A percentile compares a stretch with the other conserved stretches of the same genome.
Evolutionary conservation across 2,888 invertebrate species (phyloP).

Genomic region (Eupithecia subfuscata): DNA sequence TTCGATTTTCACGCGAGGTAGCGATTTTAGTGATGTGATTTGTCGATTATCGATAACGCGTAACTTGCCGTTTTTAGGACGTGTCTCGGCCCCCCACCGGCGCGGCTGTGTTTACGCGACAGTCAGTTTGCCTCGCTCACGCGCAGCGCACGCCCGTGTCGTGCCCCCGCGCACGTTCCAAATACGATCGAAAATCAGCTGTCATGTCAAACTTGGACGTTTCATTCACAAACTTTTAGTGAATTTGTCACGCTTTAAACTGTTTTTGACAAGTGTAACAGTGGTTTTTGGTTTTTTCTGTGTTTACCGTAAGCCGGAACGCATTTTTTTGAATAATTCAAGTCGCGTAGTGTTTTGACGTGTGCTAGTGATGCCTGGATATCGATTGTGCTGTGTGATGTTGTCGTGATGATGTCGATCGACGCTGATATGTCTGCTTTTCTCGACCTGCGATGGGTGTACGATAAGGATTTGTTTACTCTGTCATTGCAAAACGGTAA

Average conservation of each 20-base stretch:
- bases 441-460: conserved; percentile 80
- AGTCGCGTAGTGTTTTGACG: conserved; percentile 51
- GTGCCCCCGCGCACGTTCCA: conserved; percentile 64
- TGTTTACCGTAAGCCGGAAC: conserved; percentile 51
- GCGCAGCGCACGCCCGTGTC: conserved; percentile 66
- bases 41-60: conserved; percentile 71
- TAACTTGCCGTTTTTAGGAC: conserved; percentile 69
- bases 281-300: conserved; percentile 15
- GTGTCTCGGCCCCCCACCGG: conserved; percentile 70
- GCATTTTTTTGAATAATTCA: conserved; percentile 60
- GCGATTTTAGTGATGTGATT: conserved; percentile 61
- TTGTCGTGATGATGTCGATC: conserved; percentile 74
- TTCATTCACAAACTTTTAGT: conserved; percentile 55
- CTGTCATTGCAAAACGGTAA: conserved; percentile 81
- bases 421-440: conserved; percentile 80
- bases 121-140: conserved; percentile 64
- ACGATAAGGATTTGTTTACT: conserved; percentile 79
- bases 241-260: not conserved
- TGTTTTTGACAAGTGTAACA: not conserved
- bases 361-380: conserved; percentile 67
- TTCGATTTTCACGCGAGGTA: conserved; percentile 55
- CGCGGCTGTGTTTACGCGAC: conserved; percentile 53
- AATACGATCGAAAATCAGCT: conserved; percentile 67
- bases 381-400: conserved; percentile 62
- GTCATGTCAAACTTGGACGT: conserved; percentile 78